Base-by-base conservation (phyloP, 2,797 vertebrate species). In the Xenentodon cancila region DNA sequence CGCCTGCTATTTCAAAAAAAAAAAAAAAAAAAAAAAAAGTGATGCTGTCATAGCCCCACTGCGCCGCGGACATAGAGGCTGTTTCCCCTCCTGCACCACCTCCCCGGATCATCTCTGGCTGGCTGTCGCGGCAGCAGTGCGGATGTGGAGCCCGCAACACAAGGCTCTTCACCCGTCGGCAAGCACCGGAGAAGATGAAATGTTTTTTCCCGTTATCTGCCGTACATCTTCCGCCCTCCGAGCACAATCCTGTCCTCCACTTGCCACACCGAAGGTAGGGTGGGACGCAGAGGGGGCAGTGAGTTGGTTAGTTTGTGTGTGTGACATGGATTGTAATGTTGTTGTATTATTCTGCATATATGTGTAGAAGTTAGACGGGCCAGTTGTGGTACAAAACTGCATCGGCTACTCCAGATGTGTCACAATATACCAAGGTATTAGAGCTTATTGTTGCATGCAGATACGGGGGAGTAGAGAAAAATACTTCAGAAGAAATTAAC, bases 121-220 rank as follows among this genome's bases (percentile, higher is more conserved):
- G 73, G 70, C 88, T 85, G 81, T 85, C 82, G 84, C 72, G 82
- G 88, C 80, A 75, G 84, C 87, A 84, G 89, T 89, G 89, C 88
- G 90, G 88, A 93, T 93, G 92, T 89, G 90, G 92, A 91, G 85
- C 86, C 84, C 76, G 82, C 87, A 75, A 86, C 89, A 71, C 86
- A 82, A 59, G 84, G 84, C 81, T 88, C 78, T 84, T 73, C 80
- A 85, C 48, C 84, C 77, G 79, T 75, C 76, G 77, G 79, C 78
- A 73, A 85, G 84, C 84, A 88, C 63, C 78, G 86, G 82, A 90
- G 89, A 80, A 96, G 94, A 99, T 98, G 96, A 97, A 98, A 95
- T 98, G 97, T 92, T 96, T 97, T n/a, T 92, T 98, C 94, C 85
- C 96, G 97, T 79, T 98, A 96, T 81, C 95, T 97, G 84, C 96